Conservation (phyloP, 2,888 invertebrate genomes). For the Diarsia rubi region DNA sequence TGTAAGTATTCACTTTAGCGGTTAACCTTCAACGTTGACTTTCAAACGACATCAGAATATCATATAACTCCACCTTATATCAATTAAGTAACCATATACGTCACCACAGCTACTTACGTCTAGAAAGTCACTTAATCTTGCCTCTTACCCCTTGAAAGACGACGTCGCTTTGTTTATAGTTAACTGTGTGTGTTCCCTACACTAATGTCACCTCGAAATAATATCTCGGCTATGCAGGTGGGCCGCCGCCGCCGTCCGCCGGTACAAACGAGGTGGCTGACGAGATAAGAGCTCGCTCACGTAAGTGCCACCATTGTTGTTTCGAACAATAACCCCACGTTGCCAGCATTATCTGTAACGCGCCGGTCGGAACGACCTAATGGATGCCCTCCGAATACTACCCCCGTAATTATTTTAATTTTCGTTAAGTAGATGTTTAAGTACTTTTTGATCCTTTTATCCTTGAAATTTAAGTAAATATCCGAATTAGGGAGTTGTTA, state of each 20-base stretch:
- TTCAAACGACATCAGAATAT: slow-evolving; percentile 37
- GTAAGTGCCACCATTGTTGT: slow-evolving; percentile 84
- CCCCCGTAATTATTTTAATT: slow-evolving; percentile 84
- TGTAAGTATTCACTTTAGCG: not conserved
- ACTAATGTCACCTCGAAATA: slow-evolving; percentile 70
- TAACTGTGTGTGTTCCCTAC: slow-evolving; percentile 63
- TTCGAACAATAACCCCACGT: slow-evolving; percentile 83
- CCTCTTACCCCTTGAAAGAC: slow-evolving; percentile 56
- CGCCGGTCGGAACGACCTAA: slow-evolving; percentile 78
- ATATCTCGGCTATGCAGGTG: slow-evolving; percentile 81
- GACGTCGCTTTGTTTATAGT: slow-evolving; percentile 63
- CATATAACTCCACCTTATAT: slow-evolving; percentile 43
- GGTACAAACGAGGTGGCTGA: slow-evolving; percentile 83
- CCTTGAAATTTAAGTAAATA: slow-evolving; percentile 74
- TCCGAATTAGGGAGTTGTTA: slow-evolving; percentile 73
- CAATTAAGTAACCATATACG: slow-evolving; percentile 50
- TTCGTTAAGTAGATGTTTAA: slow-evolving; percentile 79
- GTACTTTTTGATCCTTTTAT: slow-evolving; percentile 80
- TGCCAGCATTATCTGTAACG: slow-evolving; percentile 81
- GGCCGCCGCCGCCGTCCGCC: slow-evolving; percentile 72
- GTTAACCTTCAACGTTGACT: slow-evolving; percentile 12
- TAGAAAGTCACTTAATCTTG: slow-evolving; percentile 61
- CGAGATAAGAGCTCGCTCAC: slow-evolving; percentile 81
- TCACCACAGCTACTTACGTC: slow-evolving; percentile 23
- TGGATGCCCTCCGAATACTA: slow-evolving; percentile 80